Evolutionary conservation across 2,797 vertebrate genomes (phyloP).

Genomic region (Adrianichthys oophorus): DNA sequence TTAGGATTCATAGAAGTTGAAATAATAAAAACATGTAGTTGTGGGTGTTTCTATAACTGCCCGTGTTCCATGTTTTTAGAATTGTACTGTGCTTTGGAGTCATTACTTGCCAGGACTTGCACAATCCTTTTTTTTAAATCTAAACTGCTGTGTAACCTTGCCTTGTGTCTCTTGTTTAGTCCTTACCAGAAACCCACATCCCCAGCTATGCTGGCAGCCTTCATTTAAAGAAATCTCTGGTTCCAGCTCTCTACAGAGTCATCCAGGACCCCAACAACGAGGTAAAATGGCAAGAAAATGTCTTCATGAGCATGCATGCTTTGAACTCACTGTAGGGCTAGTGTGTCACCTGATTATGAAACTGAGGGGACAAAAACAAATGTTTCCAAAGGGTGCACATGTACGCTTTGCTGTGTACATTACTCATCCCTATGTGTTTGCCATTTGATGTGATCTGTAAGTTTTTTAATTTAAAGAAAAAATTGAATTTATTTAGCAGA

Average conservation of each 20-base stretch:
- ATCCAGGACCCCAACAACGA: slow-evolving; percentile 95
- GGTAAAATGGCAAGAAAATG: slow-evolving; percentile 68
- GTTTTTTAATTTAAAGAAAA: too few relatives aligned
- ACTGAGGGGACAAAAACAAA: slow-evolving; percentile 7
- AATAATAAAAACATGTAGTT: too few relatives aligned
- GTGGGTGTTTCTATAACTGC: too few relatives aligned
- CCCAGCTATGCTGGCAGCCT: slow-evolving; percentile 91
- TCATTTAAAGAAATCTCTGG: slow-evolving; percentile 90
- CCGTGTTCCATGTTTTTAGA: too few relatives aligned
- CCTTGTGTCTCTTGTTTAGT: slow-evolving; percentile 67
- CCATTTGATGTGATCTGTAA: too few relatives aligned
- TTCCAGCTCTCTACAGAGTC: slow-evolving; percentile 93
- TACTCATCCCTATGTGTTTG: too few relatives aligned
- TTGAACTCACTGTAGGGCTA: slow-evolving; percentile 21
- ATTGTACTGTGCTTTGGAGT: too few relatives aligned
- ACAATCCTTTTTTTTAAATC: too few relatives aligned
- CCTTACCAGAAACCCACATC: slow-evolving; percentile 93
- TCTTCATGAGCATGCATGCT: not conserved
- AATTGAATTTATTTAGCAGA: too few relatives aligned
- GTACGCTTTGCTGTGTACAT: not conserved
- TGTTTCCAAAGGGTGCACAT: slow-evolving; percentile 10
- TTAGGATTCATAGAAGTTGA: too few relatives aligned
- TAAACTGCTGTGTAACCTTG: not conserved
- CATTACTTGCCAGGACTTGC: too few relatives aligned
- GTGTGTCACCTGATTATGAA: slow-evolving; percentile 32